phyloP scores from a whole-genome alignment of 2,888 invertebrate species.

The Yponomeuta evonymella region DNA sequence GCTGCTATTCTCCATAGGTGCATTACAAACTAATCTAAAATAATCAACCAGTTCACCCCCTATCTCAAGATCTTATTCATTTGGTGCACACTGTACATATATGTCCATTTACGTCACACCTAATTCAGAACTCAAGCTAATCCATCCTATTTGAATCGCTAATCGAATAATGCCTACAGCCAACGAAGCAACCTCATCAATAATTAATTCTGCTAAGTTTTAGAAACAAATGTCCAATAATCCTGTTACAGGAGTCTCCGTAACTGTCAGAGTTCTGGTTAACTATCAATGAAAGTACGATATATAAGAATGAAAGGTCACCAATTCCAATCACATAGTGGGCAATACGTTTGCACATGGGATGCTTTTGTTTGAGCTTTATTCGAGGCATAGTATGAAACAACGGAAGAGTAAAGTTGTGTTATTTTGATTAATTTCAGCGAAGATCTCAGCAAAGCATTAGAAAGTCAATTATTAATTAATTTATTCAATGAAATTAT shows the following conservation, averaged over 20 bases:
- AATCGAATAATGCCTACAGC: not conserved
- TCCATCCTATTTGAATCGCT: conserved; percentile 1
- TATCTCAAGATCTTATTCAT: not conserved
- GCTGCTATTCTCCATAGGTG: too few species aligned
- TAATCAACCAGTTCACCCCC: too few species aligned
- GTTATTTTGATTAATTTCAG: too few species aligned
- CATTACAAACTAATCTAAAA: too few species aligned
- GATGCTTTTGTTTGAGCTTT: conserved; percentile 34
- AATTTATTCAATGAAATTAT: too few species aligned
- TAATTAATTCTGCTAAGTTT: conserved; percentile 50
- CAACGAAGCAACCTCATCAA: conserved; percentile 21
- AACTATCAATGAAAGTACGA: too few species aligned
- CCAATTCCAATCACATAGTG: conserved; percentile 20
- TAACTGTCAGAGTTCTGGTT: too few species aligned
- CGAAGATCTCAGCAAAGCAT: too few species aligned
- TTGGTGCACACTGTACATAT: not conserved
- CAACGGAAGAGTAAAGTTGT: too few species aligned
- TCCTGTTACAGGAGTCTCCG: conserved; percentile 45
- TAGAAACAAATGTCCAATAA: conserved; percentile 56
- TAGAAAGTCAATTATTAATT: too few species aligned
- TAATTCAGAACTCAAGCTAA: not conserved
- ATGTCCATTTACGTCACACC: not conserved
- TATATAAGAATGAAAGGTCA: too few species aligned
- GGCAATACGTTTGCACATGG: not conserved
- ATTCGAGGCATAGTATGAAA: conserved; percentile 25